Evolutionary conservation across 2,113 vertebrate genomes (phyloP).

Genomic region (Bothrops jararaca): DNA sequence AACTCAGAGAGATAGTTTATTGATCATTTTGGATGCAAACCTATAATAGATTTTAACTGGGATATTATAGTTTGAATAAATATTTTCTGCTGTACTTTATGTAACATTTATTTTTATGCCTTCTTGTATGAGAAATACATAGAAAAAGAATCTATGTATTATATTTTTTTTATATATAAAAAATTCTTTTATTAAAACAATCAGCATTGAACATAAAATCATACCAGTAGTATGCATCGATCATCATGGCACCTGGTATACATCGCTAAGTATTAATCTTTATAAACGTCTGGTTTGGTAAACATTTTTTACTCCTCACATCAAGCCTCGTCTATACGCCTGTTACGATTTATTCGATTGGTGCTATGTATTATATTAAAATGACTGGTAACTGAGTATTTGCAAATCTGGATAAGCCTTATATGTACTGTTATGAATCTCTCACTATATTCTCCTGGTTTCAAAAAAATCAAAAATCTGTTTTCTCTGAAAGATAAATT

Average conservation of each 20-base stretch:
- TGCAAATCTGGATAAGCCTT: neutral
- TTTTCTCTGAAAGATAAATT: neutral
- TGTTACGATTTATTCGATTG: no score
- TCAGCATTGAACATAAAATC: no score
- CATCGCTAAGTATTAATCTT: no score
- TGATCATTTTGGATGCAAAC: neutral
- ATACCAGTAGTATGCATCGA: no score
- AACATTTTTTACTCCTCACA: no score
- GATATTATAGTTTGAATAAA: neutral
- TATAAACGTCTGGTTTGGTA: no score
- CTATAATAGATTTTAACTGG: neutral
- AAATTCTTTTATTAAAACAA: no score
- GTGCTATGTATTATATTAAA: neutral
- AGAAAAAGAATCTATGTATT: neutral
- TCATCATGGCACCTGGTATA: no score
- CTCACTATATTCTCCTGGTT: neutral
- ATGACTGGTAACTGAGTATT: neutral
- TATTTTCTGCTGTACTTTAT: neutral
- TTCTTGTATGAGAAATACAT: neutral
- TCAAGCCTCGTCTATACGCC: no score
- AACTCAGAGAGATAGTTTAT: neutral
- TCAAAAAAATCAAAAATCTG: neutral
- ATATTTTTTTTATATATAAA: no score
- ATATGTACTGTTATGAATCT: neutral
- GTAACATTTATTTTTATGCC: neutral